Evolutionary conservation across 2,113 vertebrate genomes (phyloP).

Genomic region (Dromaius novaehollandiae): DNA sequence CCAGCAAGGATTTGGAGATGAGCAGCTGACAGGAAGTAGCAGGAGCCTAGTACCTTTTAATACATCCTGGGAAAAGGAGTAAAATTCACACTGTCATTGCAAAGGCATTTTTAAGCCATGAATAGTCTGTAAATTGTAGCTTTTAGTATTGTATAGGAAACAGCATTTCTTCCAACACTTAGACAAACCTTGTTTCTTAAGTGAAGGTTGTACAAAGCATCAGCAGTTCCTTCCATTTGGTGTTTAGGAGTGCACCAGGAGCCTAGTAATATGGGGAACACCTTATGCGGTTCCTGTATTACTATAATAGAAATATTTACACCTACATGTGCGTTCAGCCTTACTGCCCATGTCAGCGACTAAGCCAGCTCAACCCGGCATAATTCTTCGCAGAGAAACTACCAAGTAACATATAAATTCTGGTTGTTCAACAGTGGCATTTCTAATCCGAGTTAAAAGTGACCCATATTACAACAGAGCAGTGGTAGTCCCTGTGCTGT

Average conservation of each 20-base stretch:
- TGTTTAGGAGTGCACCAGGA: background rate
- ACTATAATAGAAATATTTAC: background rate
- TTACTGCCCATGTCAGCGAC: background rate
- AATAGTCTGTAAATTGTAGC: background rate
- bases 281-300: background rate
- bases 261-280: background rate
- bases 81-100: background rate
- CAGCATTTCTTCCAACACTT: background rate
- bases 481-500: background rate
- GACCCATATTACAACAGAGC: background rate
- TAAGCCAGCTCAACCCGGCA: background rate
- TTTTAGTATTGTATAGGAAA: too few species aligned
- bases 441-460: background rate
- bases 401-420: background rate
- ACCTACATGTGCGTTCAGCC: background rate
- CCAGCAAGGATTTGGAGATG: background rate
- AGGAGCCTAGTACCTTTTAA: background rate
- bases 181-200: background rate
- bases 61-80: background rate
- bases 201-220: background rate
- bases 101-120: background rate
- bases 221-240: background rate
- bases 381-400: background rate
- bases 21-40: background rate
- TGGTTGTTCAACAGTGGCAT: background rate